These are phyloP conservation scores for Antheraea assamensis DNA, from an alignment of 2,888 invertebrate species.

Conservation along the genomic window DNA sequence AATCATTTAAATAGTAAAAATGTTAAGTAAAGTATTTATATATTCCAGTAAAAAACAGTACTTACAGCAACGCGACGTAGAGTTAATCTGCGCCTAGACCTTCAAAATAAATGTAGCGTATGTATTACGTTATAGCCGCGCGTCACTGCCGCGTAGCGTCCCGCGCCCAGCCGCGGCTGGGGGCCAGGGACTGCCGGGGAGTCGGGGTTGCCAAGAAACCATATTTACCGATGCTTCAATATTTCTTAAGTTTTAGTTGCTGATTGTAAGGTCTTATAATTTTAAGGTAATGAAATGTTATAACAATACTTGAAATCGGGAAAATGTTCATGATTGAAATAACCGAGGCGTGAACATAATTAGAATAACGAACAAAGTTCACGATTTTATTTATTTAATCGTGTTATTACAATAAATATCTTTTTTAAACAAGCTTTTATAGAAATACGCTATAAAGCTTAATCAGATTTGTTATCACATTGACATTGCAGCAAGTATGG, in stretches of 20 bases:
- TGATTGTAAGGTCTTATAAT: not conserved
- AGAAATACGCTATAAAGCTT: too few relatives aligned
- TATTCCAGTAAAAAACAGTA: not conserved
- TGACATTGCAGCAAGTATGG: too few relatives aligned
- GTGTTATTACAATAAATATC: too few relatives aligned
- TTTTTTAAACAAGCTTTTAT: too few relatives aligned
- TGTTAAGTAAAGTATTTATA: not conserved
- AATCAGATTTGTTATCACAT: too few relatives aligned
- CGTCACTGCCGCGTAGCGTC: conserved; percentile 34
- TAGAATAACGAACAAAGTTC: too few relatives aligned
- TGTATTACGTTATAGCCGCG: conserved; percentile 41
- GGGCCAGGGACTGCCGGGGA: conserved; percentile 18
- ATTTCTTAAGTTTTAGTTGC: not conserved
- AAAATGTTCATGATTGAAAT: not conserved
- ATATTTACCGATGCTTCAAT: not conserved
- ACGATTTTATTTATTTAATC: too few relatives aligned
- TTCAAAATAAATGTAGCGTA: conserved; percentile 28
- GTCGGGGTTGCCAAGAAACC: conserved; percentile 24
- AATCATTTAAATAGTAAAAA: not conserved
- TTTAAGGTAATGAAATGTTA: not conserved
- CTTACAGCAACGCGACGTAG: conserved; percentile 17
- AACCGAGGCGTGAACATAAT: too few relatives aligned
- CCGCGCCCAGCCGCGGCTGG: not conserved
- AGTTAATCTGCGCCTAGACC: conserved; percentile 23
- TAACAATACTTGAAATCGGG: not conserved